Conservation (phyloP, 2,797 vertebrate species). For the Chromis chromis region DNA sequence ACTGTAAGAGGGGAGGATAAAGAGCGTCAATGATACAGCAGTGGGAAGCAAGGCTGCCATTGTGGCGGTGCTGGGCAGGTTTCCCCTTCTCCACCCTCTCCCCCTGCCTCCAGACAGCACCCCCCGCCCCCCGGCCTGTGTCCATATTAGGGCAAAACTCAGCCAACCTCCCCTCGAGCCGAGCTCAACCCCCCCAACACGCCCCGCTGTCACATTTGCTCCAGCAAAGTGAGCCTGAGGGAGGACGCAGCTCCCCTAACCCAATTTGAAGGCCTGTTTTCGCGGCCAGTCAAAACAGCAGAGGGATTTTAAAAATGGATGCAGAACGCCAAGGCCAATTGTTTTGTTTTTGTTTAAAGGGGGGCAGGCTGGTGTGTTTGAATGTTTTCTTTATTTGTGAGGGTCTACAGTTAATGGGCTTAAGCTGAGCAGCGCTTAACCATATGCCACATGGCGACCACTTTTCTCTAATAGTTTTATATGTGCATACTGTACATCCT, state of each 20-base stretch:
- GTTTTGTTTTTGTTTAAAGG: slow-evolving; percentile 28
- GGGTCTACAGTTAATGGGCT: slow-evolving; percentile 18
- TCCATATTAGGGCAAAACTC: slow-evolving; percentile 82
- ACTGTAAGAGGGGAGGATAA: slow-evolving; percentile 34
- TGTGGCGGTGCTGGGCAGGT: slow-evolving; percentile 69
- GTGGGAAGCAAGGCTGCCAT: slow-evolving; percentile 66
- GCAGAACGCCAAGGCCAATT: slow-evolving; percentile 23
- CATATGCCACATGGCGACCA: slow-evolving; percentile 20
- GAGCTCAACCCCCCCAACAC: slow-evolving; percentile 63
- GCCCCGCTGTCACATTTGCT: slow-evolving; percentile 77
- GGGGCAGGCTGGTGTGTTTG: slow-evolving; percentile 15
- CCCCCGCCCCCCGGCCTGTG: slow-evolving; percentile 44
- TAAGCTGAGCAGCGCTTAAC: slow-evolving; percentile 33
- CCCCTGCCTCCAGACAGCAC: slow-evolving; percentile 26
- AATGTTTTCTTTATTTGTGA: slow-evolving; percentile 1
- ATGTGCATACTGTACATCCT: neutral
- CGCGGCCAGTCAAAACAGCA: slow-evolving; percentile 62
- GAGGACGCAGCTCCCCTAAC: slow-evolving; percentile 71
- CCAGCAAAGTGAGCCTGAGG: slow-evolving; percentile 67
- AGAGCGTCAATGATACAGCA: slow-evolving; percentile 46
- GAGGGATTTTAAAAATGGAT: slow-evolving; percentile 66
- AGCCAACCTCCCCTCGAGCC: slow-evolving; percentile 69
- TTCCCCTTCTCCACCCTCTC: slow-evolving; percentile 56
- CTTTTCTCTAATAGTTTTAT: slow-evolving; percentile 4
- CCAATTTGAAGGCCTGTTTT: slow-evolving; percentile 70